Evolutionary conservation across 2,888 invertebrate species (phyloP).

Genomic region (Heteromyza rotundicornis): DNA sequence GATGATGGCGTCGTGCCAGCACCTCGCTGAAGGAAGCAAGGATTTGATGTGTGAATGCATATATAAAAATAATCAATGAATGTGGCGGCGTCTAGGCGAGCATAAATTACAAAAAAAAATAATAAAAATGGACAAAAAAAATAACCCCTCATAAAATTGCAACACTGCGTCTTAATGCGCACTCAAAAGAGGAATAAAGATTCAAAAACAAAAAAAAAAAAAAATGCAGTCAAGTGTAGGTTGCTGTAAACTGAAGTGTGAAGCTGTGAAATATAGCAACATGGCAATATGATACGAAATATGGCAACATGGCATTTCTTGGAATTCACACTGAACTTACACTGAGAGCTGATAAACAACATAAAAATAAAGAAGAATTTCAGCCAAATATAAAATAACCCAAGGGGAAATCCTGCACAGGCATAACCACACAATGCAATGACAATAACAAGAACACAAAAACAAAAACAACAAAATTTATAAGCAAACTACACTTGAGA

Average conservation of each 20-base stretch:
- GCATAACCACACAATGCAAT: no score
- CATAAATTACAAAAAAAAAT: not conserved
- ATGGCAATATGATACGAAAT: not conserved
- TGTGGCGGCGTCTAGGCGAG: conserved; percentile 4
- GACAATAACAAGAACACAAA: no score
- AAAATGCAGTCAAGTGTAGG: no score
- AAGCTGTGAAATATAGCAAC: not conserved
- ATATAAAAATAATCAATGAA: conserved; percentile 15
- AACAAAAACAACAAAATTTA: not conserved
- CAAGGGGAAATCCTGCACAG: not conserved
- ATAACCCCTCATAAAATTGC: no score
- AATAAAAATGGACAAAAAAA: not conserved
- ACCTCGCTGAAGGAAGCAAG: no score
- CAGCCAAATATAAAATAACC: not conserved
- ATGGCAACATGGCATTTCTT: not conserved
- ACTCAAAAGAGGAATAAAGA: not conserved
- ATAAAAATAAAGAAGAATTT: not conserved
- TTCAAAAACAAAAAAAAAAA: not conserved
- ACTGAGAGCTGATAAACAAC: no score
- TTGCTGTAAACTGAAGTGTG: no score
- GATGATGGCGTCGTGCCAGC: not conserved
- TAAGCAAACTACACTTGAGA: not conserved
- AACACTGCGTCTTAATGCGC: not conserved
- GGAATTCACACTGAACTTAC: not conserved
- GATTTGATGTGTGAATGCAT: not conserved